Percentiles rank a stretch among this genome's conserved stretches.
phyloP scores from a whole-genome alignment of 2,797 vertebrate species.

The Botia almorhae region DNA sequence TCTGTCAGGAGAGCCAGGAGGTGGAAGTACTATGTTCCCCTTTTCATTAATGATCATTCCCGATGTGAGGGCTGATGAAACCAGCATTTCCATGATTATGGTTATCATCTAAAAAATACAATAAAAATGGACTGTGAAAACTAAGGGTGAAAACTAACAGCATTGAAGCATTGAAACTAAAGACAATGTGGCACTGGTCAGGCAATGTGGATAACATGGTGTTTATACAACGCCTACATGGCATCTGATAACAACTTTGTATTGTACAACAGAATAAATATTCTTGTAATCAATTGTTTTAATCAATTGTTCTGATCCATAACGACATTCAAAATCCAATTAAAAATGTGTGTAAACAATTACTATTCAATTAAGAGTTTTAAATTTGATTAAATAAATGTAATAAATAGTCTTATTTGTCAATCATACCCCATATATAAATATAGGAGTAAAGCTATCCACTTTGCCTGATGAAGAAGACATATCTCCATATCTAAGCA shows the following conservation, averaged over 20 bases:
- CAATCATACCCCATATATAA: too few relatives aligned
- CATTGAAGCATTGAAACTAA: neutral
- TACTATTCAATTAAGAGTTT: too few relatives aligned
- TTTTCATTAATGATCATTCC: conserved; percentile 44
- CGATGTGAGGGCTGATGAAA: conserved; percentile 61
- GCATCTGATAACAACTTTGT: neutral
- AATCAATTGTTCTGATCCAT: too few relatives aligned
- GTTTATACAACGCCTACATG: neutral
- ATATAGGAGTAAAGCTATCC: too few relatives aligned
- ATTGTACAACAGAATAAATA: too few relatives aligned
- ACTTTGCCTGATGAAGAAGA: too few relatives aligned
- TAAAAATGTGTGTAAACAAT: too few relatives aligned
- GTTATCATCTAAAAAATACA: conserved; percentile 59
- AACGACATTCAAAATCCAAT: too few relatives aligned
- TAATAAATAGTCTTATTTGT: too few relatives aligned
- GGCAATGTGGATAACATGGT: too few relatives aligned
- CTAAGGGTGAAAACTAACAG: neutral
- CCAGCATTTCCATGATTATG: conserved; percentile 64
- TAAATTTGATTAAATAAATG: too few relatives aligned
- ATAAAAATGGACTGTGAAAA: neutral
- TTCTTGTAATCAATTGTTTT: too few relatives aligned
- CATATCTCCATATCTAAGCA: neutral
- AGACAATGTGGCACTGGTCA: neutral
- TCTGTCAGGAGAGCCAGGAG: conserved; percentile 35
- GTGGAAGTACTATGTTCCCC: conserved; percentile 25